A percentile compares a stretch with the other conserved stretches of the same genome.
Conservation (phyloP, 1,140 invertebrate genomes). For the Lucilia cuprina region DNA sequence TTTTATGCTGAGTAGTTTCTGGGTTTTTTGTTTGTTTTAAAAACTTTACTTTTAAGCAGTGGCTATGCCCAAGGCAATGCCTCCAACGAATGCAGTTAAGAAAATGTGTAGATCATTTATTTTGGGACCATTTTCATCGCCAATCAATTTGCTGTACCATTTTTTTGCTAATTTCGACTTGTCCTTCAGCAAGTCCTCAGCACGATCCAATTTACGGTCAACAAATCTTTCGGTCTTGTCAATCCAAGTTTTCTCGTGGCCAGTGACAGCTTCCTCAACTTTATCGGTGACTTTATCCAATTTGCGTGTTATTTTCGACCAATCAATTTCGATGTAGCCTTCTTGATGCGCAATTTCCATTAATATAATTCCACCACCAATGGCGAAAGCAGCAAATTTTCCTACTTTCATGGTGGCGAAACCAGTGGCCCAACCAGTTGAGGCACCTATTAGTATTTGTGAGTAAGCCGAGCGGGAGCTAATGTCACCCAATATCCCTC, state of each 20-base stretch:
- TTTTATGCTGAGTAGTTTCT: background rate
- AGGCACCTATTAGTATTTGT: conserved; percentile 84
- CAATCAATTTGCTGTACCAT: conserved; percentile 75
- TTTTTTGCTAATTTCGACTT: conserved; percentile 72
- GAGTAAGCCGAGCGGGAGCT: conserved; percentile 84
- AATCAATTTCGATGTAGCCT: conserved; percentile 91
- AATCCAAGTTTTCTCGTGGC: conserved; percentile 74
- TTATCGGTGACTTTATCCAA: conserved; percentile 83
- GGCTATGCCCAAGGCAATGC: conserved; percentile 72
- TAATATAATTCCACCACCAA: conserved; percentile 88
- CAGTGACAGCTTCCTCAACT: conserved; percentile 78
- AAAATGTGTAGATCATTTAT: conserved; percentile 79
- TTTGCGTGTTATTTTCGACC: conserved; percentile 83
- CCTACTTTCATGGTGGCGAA: conserved; percentile 91
- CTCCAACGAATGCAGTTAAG: conserved; percentile 75
- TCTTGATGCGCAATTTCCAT: conserved; percentile 89
- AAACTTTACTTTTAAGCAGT: conserved; percentile 43
- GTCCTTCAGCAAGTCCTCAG: conserved; percentile 73
- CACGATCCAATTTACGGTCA: conserved; percentile 79
- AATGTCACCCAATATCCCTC: conserved; percentile 78
- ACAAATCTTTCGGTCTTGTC: conserved; percentile 84
- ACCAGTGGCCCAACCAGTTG: conserved; percentile 89
- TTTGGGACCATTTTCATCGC: conserved; percentile 69
- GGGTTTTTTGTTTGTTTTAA: background rate
- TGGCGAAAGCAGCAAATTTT: conserved; percentile 85